Evolutionary conservation across 1,140 invertebrate genomes (phyloP), one percentile per base, ranked within the genome.

Genomic region (Dufourea novaeangliae): DNA sequence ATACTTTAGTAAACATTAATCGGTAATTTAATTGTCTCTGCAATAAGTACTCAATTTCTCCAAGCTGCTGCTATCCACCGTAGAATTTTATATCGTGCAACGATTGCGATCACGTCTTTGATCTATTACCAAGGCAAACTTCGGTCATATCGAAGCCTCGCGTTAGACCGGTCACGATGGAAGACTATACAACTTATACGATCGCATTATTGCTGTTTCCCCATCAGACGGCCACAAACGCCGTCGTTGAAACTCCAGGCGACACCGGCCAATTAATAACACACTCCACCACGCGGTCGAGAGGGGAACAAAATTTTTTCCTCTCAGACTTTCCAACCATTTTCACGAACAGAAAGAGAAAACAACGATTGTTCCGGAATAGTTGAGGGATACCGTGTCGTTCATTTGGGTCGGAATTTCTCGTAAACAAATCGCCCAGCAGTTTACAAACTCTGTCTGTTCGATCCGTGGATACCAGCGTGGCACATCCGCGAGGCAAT

Each of bases 401-500:
- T n/a, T 54, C 37, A 29, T 34, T 3, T 12, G 20, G 3, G 29
- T 0, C 7, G 6, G n/a, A 52, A 27, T 52, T 32, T 11, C 27
- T 39, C 59, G 25, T 66, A 56, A 74, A 74, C 25, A 41, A 37
- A 74, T 66, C 69, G 32, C 34, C 3, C 39, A n/a, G 27, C 27
- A 59, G 32, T 73, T 75, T 57, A 66, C 50, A 63, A 41, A 75
- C 8, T 67, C 11, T 2, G 52, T n/a, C n/a, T n/a, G n/a, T n/a
- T n/a, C n/a, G n/a, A n/a, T n/a, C n/a, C n/a, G n/a, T n/a, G n/a
- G n/a, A n/a, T n/a, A n/a, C n/a, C n/a, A n/a, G n/a, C n/a, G 3
- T n/a, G 50, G n/a, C n/a, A n/a, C n/a, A n/a, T 17, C 22, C 32
- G 25, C 5, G 8, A n/a, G n/a, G 34, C 54, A 27, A 37, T 76